These are phyloP conservation scores for Echiichthys vipera DNA, from an alignment of 2,797 vertebrate species.

Conservation along the genomic window DNA sequence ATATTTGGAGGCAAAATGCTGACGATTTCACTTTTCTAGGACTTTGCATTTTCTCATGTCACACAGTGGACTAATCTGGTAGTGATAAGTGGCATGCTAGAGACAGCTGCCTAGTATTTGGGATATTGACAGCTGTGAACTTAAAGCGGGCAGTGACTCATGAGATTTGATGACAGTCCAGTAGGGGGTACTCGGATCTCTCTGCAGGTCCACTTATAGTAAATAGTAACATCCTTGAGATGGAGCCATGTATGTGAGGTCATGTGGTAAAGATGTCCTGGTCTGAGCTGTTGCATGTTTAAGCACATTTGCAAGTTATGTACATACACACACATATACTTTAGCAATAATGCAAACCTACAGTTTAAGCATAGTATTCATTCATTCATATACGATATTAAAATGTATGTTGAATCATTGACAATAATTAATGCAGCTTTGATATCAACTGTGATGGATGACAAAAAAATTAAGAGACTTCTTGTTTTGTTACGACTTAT, in stretches of 20 bases:
- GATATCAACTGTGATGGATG: background rate
- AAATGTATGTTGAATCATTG: background rate
- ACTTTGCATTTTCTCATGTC: constrained; percentile 51
- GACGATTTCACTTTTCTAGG: constrained; percentile 40
- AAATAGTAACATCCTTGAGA: constrained; percentile 34
- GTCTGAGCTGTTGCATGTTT: constrained; percentile 17
- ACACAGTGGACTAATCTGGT: constrained; percentile 51
- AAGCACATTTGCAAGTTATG: background rate
- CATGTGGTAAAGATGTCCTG: constrained; percentile 41
- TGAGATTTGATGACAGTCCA: constrained; percentile 71
- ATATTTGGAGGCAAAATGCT: constrained; percentile 38
- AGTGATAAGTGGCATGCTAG: constrained; percentile 60
- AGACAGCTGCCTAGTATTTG: constrained; percentile 76
- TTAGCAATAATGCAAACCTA: background rate
- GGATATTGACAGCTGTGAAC: constrained; percentile 80
- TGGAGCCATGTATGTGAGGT: constrained; percentile 35
- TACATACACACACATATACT: too few relatives aligned
- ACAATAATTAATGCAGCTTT: background rate
- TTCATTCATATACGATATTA: background rate
- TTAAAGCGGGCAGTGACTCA: constrained; percentile 67
- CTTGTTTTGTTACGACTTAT: background rate
- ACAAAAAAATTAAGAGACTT: background rate
- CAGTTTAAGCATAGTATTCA: background rate
- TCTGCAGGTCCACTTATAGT: constrained; percentile 51
- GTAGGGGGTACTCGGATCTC: constrained; percentile 47